phyloP scores from a whole-genome alignment of 2,113 vertebrate genomes.

The Columba janthina region DNA sequence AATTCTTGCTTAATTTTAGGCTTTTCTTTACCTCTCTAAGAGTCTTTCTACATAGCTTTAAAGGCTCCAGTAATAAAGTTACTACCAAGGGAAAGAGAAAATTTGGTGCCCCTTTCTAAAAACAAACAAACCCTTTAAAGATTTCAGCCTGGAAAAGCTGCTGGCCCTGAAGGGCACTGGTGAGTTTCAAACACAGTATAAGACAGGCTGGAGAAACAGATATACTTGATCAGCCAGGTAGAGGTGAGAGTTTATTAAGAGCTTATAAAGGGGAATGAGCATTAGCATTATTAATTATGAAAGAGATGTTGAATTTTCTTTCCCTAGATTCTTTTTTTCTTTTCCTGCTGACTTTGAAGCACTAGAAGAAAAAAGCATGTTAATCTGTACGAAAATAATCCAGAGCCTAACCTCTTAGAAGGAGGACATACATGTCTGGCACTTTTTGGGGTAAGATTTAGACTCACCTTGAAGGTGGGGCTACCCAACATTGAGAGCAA shows the following conservation, averaged over 20 bases:
- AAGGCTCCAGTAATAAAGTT: neutral
- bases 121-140: neutral
- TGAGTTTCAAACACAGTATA: neutral
- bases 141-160: neutral
- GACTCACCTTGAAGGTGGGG: neutral
- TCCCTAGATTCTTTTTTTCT: neutral
- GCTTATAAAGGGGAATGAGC: neutral
- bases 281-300: neutral
- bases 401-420: neutral
- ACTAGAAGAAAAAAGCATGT: neutral
- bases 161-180: neutral
- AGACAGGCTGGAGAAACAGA: rapidly evolving
- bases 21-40: rapidly evolving
- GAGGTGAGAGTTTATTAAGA: neutral
- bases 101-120: neutral
- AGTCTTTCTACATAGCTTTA: neutral
- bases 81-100: neutral
- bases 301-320: neutral
- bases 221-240: neutral
- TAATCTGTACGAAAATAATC: neutral
- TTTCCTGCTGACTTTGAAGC: neutral
- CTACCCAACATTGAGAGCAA: neutral
- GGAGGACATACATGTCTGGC: neutral
- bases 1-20: neutral
- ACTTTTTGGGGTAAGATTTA: neutral